A percentile compares a stretch with the other conserved stretches of the same genome.
phyloP scores from a whole-genome alignment of 2,888 invertebrate genomes.

The Agrochola lota region DNA sequence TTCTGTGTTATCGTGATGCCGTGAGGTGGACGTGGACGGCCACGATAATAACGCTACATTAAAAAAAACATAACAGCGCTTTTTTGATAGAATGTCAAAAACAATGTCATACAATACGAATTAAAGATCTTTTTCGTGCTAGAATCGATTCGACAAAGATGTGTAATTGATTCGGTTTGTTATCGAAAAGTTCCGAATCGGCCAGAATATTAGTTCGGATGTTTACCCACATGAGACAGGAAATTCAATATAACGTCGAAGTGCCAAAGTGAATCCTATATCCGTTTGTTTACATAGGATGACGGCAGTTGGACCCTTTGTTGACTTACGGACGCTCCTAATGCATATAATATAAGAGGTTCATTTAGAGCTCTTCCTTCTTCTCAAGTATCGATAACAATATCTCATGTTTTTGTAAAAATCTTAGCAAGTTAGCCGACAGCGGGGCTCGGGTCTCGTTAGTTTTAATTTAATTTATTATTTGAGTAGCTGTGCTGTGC shows the following conservation, averaged over 20 bases:
- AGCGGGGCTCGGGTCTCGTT: no score
- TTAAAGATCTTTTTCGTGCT: neutral
- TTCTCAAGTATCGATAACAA: neutral
- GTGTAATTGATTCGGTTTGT: constrained; percentile 20
- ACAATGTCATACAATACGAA: neutral
- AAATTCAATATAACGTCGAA: constrained; percentile 58
- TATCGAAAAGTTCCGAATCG: constrained; percentile 12
- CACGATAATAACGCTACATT: no score
- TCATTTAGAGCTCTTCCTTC: constrained; percentile 12
- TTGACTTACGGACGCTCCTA: constrained; percentile 38
- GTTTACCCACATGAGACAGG: constrained; percentile 48
- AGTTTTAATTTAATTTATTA: no score
- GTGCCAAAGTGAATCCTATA: constrained; percentile 57
- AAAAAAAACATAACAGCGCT: no score
- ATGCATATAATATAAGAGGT: constrained; percentile 35
- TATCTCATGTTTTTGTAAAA: neutral
- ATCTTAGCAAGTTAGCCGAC: no score
- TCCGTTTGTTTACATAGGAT: constrained; percentile 64
- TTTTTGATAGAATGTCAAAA: neutral
- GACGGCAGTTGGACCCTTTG: constrained; percentile 50
- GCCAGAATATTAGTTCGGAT: constrained; percentile 16
- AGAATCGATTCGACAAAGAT: constrained; percentile 12
- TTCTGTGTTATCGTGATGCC: neutral
- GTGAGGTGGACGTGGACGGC: neutral
- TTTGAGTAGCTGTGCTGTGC: no score